Conservation (phyloP, 64 coral and sea anemone species). For the Actinia equina region DNA sequence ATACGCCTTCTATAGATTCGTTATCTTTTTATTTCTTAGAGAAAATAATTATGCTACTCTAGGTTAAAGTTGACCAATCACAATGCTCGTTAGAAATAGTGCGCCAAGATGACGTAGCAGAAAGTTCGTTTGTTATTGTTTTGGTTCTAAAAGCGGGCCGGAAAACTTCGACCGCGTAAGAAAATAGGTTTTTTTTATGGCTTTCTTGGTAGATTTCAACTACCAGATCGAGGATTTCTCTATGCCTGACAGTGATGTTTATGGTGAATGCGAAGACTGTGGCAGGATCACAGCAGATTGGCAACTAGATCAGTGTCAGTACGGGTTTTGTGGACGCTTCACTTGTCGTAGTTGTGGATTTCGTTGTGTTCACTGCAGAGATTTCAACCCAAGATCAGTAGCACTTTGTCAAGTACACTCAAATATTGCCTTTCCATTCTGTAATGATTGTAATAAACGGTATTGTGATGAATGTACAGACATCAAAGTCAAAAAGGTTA, state of each 20-base stretch:
- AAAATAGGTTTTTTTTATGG: neutral
- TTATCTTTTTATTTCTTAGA: no score
- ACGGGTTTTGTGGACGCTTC: conserved; percentile 86
- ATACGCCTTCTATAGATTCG: no score
- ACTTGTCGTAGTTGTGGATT: conserved; percentile 68
- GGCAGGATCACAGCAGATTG: conserved; percentile 61
- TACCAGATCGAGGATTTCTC: conserved; percentile 16
- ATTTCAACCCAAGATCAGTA: conserved; percentile 59
- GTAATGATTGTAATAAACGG: conserved; percentile 55
- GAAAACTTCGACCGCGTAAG: conserved; percentile 25
- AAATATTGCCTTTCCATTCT: conserved; percentile 51
- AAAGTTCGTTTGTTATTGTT: conserved; percentile 79
- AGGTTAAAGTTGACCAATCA: conserved; percentile 49
- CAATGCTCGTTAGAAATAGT: conserved; percentile 46
- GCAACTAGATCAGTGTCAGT: conserved; percentile 77
- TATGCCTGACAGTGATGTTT: neutral
- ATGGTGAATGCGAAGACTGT: conserved; percentile 92
- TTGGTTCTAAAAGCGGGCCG: conserved; percentile 42
- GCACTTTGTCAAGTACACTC: conserved; percentile 62
- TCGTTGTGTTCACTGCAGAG: conserved; percentile 73
- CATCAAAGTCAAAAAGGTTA: conserved; percentile 60
- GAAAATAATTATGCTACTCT: no score
- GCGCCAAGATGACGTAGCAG: conserved; percentile 26
- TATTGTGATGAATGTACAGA: conserved; percentile 86
- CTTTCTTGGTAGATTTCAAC: neutral